Evolutionary conservation across 2,888 invertebrate genomes (phyloP), one percentile per base, ranked within the genome.

Genomic region (Galerucella calmariensis): DNA sequence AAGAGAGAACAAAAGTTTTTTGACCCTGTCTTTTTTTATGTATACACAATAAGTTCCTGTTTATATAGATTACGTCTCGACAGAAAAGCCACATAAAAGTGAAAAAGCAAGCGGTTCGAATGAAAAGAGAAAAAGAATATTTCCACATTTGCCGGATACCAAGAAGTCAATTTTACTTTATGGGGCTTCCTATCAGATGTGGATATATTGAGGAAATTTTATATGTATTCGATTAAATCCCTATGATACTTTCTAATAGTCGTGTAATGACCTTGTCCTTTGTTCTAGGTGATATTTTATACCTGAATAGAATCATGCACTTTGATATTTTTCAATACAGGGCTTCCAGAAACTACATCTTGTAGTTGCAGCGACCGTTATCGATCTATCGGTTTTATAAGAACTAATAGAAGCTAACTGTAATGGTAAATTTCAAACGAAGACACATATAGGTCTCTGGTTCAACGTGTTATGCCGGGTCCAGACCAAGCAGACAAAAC

Each of bases 21-120:
- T 76, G 76, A 74, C 76, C 76, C 65, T 20, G 53, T 24, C 63
- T 70, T 73, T 35, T 73, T 76, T 74, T 70, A 73, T 20, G 56
- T 56, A 10, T 20, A 56, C 56, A 56, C 68, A 63, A 69, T 73
- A 44, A 72, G 71, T 74, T 76, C 76, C 76, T 76, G 76, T 76
- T 74, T 76, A 76, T 76, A 72, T 66, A 74, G 76, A 76, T 76
- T 73, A 69, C 69, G 69, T 61, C 73, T 74, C 71, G 69, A 14
- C 74, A 56, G 76, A 76, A 74, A 70, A 67, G 56, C 41, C 35
- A 67, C 67, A 67, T 67, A 67, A 67, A 67, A 67, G 67, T 58
- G 67, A 67, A 67, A 67, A 58, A 58, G 16, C 35, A 41, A 16
- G 20, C 16, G 2, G 14, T 35, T 16, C 24, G 51, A 51, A 66